Percentiles rank a stretch among this genome's conserved stretches.
Conservation (phyloP, 2,113 vertebrate genomes). For the Aptenodytes forsteri region DNA sequence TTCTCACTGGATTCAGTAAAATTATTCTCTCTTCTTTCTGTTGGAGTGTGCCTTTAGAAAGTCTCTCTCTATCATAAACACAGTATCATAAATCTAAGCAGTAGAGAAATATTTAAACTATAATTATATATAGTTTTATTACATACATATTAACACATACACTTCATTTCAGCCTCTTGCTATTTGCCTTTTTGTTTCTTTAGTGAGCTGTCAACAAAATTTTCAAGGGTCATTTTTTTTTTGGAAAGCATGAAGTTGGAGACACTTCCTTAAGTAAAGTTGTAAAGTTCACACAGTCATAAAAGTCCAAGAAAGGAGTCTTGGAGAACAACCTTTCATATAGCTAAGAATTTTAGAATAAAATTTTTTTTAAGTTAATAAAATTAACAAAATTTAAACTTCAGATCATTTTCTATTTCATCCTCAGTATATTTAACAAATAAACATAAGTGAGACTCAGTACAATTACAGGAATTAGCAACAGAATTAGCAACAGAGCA, state of each 20-base stretch:
- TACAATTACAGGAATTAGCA: background rate
- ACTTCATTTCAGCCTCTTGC: background rate
- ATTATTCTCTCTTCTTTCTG: background rate
- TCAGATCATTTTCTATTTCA: background rate
- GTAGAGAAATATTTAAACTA: background rate
- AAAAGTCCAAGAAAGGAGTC: background rate
- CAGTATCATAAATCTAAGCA: background rate
- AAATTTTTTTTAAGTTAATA: background rate
- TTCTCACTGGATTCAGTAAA: background rate
- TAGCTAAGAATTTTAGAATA: background rate
- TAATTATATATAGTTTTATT: background rate
- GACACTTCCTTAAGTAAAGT: background rate
- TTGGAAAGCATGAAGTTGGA: background rate
- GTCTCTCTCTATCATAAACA: background rate
- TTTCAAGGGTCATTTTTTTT: background rate
- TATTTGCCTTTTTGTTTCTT: background rate
- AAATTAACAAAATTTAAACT: background rate
- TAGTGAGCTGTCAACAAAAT: background rate
- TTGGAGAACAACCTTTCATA: background rate
- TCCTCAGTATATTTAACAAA: background rate
- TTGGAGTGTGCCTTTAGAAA: background rate
- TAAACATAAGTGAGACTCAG: background rate
- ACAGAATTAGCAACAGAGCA: background rate
- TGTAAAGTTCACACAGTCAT: background rate
- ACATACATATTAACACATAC: background rate